Base-by-base conservation (phyloP, 2,113 vertebrate species). In the Erythrolamprus reginae region DNA sequence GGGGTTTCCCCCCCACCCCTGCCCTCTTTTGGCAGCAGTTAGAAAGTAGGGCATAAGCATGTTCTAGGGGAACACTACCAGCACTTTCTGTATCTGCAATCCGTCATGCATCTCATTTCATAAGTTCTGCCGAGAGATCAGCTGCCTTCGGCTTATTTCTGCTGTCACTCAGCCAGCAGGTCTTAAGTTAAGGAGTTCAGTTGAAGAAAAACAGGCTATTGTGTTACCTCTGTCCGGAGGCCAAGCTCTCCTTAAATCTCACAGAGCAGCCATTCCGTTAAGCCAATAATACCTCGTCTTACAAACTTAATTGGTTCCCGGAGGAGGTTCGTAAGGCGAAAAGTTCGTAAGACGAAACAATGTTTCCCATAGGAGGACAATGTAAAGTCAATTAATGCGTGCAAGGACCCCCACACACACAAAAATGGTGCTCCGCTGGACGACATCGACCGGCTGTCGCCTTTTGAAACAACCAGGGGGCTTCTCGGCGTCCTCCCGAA, bases 1-100 rank as follows among this genome's bases (percentile, higher is more conserved):
- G 28, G 2, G 17, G 45, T 2, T 1, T 3, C 2, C 10, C 2
- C 10, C 10, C 24, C 0, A 2, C 5, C 9, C n/a, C n/a, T n/a
- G n/a, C 10, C 1, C 23, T 5, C 3, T 50, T 50, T 55, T 10
- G 26, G 26, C 28, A 84, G 48, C 17, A 51, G 13, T n/a, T 85
- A 85, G n/a, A n/a, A n/a, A 85, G 48, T 28, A n/a, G 50, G 6
- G 50, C 23, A 9, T 86, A 17, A 23, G 10, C n/a, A 5, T 21
- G 50, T 51, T 86, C 26, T 52, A 33, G 10, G n/a, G 50, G 51
- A 53, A 33, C 1, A 21, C 9, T 33, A 53, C 84, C 48, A 52
- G 28, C 50, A 10, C 52, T 85, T 21, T 48, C 50, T 23, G 3
- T 21, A 19, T 24, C 85, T 56, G 52, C 28, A 42, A 42, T 56